Conservation (phyloP, 2,797 vertebrate species). For the Coranthus polyacanthus region DNA sequence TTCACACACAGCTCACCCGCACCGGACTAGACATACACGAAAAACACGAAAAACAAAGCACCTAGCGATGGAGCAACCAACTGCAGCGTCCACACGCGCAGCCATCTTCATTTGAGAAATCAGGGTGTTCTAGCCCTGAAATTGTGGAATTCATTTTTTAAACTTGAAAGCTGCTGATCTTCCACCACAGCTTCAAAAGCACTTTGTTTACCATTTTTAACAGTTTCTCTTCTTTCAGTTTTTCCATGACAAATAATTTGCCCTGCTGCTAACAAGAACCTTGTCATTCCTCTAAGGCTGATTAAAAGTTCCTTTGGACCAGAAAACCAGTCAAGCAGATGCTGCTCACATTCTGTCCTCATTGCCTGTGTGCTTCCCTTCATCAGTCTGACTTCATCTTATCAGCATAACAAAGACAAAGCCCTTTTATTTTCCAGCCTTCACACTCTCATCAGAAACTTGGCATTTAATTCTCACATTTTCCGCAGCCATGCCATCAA, state of each 20-base stretch:
- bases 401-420: constrained; percentile 9
- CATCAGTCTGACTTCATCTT: constrained; percentile 6
- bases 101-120: too few relatives aligned
- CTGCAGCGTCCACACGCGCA: too few relatives aligned
- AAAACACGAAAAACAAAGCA: too few relatives aligned
- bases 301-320: constrained; percentile 18
- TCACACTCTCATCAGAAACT: constrained; percentile 11
- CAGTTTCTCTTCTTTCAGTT: not conserved
- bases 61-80: too few relatives aligned
- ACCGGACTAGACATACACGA: too few relatives aligned
- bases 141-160: too few relatives aligned
- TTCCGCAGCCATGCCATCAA: not conserved
- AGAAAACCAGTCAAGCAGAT: constrained; percentile 13
- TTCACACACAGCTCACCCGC: too few relatives aligned
- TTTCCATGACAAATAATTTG: not conserved
- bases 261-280: not conserved
- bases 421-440: constrained; percentile 8
- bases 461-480: constrained; percentile 9
- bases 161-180: too few relatives aligned
- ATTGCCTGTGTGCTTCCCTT: not conserved
- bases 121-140: too few relatives aligned
- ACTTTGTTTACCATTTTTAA: too few relatives aligned
- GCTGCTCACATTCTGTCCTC: constrained; percentile 1
- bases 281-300: constrained; percentile 1
- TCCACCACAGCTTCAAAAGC: too few relatives aligned